These are phyloP conservation scores for Sisyra nigra DNA, from an alignment of 2,888 invertebrate species.

Conservation along the genomic window DNA sequence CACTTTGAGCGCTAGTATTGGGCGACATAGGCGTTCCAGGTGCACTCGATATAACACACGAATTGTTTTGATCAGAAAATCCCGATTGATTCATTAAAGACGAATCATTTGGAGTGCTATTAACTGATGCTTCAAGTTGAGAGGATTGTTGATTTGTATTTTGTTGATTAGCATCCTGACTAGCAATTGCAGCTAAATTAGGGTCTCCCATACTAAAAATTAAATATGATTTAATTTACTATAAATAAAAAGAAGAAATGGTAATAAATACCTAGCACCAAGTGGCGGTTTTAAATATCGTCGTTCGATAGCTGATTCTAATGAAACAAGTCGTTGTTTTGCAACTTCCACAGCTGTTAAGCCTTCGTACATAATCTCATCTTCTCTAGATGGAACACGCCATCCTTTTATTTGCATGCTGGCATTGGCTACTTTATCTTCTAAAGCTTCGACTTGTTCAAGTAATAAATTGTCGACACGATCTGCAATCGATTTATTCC, in stretches of 20 bases:
- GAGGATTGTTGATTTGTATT: slow-evolving; percentile 24
- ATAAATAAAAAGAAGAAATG: neutral
- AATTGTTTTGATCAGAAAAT: slow-evolving; percentile 16
- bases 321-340: slow-evolving; percentile 55
- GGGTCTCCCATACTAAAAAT: slow-evolving; percentile 38
- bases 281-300: slow-evolving; percentile 88
- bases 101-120: slow-evolving; percentile 15
- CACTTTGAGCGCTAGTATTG: slow-evolving; percentile 9
- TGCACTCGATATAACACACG: slow-evolving; percentile 6
- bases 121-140: slow-evolving; percentile 15
- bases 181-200: slow-evolving; percentile 39
- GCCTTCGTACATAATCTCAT: slow-evolving; percentile 26
- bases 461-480: slow-evolving; percentile 68
- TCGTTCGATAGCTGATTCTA: slow-evolving; percentile 85
- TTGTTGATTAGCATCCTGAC: slow-evolving; percentile 26
- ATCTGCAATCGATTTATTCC: slow-evolving; percentile 52
- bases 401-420: slow-evolving; percentile 86
- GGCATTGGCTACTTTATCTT: slow-evolving; percentile 75
- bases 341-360: slow-evolving; percentile 40
- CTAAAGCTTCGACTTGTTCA: slow-evolving; percentile 71
- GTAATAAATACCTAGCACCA: slow-evolving; percentile 36
- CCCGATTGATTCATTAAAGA: neutral
- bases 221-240: slow-evolving; percentile 5
- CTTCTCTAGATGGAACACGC: slow-evolving; percentile 53
- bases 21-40: neutral